A percentile compares a stretch with the other conserved stretches of the same genome.
Conservation (phyloP, 2,797 vertebrate species). For the Pseudochromis fuscus region DNA sequence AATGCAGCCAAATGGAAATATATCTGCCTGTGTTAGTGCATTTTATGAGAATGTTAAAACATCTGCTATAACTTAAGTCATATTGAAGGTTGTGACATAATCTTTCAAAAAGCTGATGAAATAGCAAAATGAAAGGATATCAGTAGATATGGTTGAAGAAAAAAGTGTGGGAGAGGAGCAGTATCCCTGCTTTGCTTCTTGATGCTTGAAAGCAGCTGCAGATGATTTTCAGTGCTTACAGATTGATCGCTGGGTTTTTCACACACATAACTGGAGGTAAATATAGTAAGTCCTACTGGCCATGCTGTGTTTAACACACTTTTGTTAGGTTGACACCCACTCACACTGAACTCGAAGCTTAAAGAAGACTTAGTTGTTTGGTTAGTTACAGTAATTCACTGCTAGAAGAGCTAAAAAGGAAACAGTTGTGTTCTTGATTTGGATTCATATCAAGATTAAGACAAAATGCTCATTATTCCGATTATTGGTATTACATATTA, state of each 20-base stretch:
- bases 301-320: constrained; percentile 49
- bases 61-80: neutral
- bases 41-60: neutral
- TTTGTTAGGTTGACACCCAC: constrained; percentile 3
- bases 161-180: constrained; percentile 17
- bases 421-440: constrained; percentile 3
- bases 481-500: neutral
- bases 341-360: neutral
- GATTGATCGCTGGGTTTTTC: constrained; percentile 75
- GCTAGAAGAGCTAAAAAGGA: constrained; percentile 3
- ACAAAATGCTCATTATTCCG: neutral
- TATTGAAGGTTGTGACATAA: neutral
- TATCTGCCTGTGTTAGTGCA: too few species aligned
- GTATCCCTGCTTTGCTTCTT: constrained; percentile 63
- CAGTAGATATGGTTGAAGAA: constrained; percentile 7
- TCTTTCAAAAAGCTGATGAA: neutral
- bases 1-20: neutral
- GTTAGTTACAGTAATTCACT: constrained; percentile 3
- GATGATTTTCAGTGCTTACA: constrained; percentile 82
- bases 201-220: constrained; percentile 88
- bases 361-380: neutral
- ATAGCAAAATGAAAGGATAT: neutral
- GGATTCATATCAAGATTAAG: neutral
- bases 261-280: constrained; percentile 68
- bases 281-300: constrained; percentile 64